Evolutionary conservation across 2,797 vertebrate genomes (phyloP), one percentile per base, ranked within the genome.

Genomic region (Thunnus albacares): DNA sequence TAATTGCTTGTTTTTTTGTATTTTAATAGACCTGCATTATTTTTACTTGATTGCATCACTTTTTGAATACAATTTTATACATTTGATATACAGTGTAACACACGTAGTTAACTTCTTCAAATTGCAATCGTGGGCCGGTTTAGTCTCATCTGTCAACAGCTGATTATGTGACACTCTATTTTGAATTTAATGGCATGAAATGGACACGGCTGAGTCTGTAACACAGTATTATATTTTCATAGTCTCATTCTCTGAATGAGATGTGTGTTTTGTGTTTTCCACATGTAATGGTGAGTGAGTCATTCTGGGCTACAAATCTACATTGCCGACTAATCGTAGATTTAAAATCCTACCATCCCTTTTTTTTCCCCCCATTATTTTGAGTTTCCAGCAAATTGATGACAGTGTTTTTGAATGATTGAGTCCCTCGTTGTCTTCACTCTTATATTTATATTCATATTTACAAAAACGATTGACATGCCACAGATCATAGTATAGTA

Each of bases 21-120:
- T 63, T n/a, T 38, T 38, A 38, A 38, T 38, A 10, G 28, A 24
- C 52, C 41, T 64, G 28, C 33, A 75, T 65, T 61, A 24, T n/a
- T 5, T 80, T 49, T 56, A 57, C 30, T 56, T 35, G 20, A 55
- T 58, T 64, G 51, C 43, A 22, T 71, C 9, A 2, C 4, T 66
- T 63, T 60, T 26, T 63, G 12, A 58, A 56, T 15, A 8, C 38
- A 43, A 12, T 63, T 35, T 56, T 28, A 45, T 43, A 4, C 41
- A 43, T 43, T 13, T 43, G 41, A 43, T 43, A 43, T 43, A 43
- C 12, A 43, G 41, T 43, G 2, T 43, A 38, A 38, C 38, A 10
- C 38, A 38, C 12, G 38, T 38, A 38, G 38, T 38, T 38, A 38
- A 38, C 38, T 38, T 38, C 38, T 38, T 38, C 38, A 38, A 38